phyloP scores from a whole-genome alignment of 1,140 invertebrate genomes.

The Brachionus koreanus region DNA sequence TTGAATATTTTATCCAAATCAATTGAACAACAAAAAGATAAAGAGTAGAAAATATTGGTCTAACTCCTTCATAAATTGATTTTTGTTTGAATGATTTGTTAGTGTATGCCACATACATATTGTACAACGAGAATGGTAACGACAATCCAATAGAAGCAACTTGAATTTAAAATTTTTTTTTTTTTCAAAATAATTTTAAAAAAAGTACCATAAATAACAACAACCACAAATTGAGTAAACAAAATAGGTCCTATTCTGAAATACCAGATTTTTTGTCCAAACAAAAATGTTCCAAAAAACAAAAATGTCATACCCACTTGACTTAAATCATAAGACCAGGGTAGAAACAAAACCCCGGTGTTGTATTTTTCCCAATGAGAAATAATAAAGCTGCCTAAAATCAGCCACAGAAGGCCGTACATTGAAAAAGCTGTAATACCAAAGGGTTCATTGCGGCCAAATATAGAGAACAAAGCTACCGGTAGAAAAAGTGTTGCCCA shows the following conservation, averaged over 20 bases:
- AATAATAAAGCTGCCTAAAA: conserved; percentile 80
- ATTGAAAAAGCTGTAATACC: conserved; percentile 44
- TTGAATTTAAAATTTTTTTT: not conserved
- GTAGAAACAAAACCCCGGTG: conserved; percentile 85
- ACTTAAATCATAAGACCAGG: conserved; percentile 92
- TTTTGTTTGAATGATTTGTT: conserved; percentile 80
- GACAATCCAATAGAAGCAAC: conserved; percentile 3
- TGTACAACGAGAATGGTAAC: conserved; percentile 32
- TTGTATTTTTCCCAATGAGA: conserved; percentile 98
- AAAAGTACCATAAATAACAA: conserved; percentile 60
- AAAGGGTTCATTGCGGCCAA: conserved; percentile 67
- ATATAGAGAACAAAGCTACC: conserved; percentile 83
- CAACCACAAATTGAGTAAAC: conserved; percentile 55
- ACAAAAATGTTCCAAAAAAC: conserved; percentile 49
- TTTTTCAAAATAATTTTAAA: not conserved
- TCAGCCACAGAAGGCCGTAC: conserved; percentile 17
- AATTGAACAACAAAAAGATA: conserved; percentile 72
- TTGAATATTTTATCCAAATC: conserved; percentile 64
- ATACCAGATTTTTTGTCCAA: not conserved
- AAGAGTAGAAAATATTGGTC: conserved; percentile 80
- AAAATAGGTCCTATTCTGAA: conserved; percentile 16
- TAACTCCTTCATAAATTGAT: conserved; percentile 68
- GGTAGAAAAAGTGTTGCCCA: conserved; percentile 89
- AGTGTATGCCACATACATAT: conserved; percentile 61
- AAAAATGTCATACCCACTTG: conserved; percentile 65